Conservation (phyloP, 2,888 invertebrate species). For the Pherbina coryleti region DNA sequence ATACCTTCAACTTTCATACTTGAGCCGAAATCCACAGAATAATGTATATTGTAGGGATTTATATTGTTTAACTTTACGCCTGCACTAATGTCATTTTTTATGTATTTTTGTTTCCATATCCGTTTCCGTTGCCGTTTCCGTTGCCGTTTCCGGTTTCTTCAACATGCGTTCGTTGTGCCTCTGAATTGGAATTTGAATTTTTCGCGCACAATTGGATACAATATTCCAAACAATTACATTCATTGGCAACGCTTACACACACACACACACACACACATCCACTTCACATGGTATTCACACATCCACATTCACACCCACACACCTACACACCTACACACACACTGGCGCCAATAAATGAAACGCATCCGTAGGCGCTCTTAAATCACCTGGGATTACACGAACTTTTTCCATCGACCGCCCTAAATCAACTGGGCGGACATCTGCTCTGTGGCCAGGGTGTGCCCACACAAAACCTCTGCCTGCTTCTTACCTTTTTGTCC, state of each 20-base stretch:
- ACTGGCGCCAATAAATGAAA: conserved; percentile 21
- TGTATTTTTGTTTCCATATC: conserved; percentile 1
- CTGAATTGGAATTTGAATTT: conserved; percentile 37
- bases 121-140: neutral
- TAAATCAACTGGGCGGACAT: conserved; percentile 65
- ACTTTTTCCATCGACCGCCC: conserved; percentile 61
- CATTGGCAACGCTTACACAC: conserved; percentile 18
- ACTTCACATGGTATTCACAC: conserved; percentile 2
- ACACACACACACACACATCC: no score
- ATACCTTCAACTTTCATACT: neutral
- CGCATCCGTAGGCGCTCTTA: conserved; percentile 57
- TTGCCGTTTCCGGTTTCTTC: conserved; percentile 7
- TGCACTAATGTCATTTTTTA: neutral
- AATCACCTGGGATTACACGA: conserved; percentile 65
- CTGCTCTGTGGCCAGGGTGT: conserved; percentile 59
- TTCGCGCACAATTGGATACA: conserved; percentile 38
- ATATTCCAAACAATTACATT: conserved; percentile 41
- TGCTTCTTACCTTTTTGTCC: conserved; percentile 61
- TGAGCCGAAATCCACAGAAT: neutral
- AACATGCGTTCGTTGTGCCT: neutral
- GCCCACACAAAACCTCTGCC: conserved; percentile 62
- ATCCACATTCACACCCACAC: neutral
- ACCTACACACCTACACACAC: conserved; percentile 26
- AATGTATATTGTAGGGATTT: neutral
- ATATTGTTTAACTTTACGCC: neutral